Evolutionary conservation across 1,140 invertebrate genomes (phyloP).

Genomic region (Pseudomyrmex concolor): DNA sequence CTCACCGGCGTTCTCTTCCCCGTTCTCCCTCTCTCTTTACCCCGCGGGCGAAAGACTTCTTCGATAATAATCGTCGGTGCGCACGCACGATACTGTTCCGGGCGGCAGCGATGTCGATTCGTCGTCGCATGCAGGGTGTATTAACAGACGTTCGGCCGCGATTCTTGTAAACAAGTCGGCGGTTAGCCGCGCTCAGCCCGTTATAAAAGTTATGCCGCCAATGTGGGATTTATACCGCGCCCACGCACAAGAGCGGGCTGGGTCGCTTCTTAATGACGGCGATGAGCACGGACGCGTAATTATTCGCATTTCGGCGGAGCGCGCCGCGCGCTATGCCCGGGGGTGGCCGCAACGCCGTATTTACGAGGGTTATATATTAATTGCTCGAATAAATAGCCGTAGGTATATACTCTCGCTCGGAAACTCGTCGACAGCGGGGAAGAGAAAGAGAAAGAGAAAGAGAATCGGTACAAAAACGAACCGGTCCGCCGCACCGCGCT

Average conservation of each 20-base stretch:
- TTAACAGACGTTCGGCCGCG: conserved; percentile 31
- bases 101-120: conserved; percentile 23
- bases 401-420: conserved; percentile 4
- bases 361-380: conserved; percentile 85
- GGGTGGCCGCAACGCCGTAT: conserved; percentile 75
- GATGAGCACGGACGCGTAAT: conserved; percentile 81
- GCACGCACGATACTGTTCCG: conserved; percentile 37
- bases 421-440: conserved; percentile 1
- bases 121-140: conserved; percentile 1
- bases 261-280: conserved; percentile 75
- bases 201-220: conserved; percentile 14
- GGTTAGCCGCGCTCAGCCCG: neutral
- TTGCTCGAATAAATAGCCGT: conserved; percentile 84
- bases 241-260: conserved; percentile 39
- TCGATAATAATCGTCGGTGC: conserved; percentile 38
- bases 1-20: neutral
- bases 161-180: conserved; percentile 49
- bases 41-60: conserved; percentile 1
- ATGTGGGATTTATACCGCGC: conserved; percentile 57
- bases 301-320: conserved; percentile 78
- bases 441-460: neutral
- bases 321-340: conserved; percentile 58
- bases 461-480: conserved; percentile 66
- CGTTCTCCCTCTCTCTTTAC: neutral
- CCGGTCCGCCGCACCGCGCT: conserved; percentile 73